Conservation (phyloP, 2,113 vertebrate genomes). For the Aramus guarauna region DNA sequence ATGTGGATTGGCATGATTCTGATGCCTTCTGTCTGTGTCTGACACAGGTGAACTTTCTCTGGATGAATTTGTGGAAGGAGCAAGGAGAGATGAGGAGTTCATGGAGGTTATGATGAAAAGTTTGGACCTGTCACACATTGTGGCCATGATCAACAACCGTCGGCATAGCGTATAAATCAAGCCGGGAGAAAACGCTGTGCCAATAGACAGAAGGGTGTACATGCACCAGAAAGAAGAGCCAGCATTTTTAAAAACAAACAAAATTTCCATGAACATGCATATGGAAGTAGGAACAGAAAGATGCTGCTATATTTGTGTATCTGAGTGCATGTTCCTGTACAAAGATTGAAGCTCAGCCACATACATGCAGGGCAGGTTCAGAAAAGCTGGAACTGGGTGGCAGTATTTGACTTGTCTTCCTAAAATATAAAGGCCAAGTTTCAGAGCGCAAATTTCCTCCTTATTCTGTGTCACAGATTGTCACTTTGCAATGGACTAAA, state of each 20-base stretch:
- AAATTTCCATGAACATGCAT: neutral
- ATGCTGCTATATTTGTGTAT: neutral
- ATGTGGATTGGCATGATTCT: neutral
- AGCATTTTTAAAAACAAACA: neutral
- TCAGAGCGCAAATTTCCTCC: neutral
- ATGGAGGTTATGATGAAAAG: constrained; percentile 92
- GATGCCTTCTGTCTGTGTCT: neutral
- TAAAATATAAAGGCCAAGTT: neutral
- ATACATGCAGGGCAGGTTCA: neutral
- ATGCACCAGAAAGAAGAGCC: neutral
- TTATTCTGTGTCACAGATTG: neutral
- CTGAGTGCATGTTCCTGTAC: neutral
- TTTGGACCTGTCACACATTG: constrained; percentile 86
- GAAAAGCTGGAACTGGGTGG: neutral
- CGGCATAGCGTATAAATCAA: constrained; percentile 76
- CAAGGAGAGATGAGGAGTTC: constrained; percentile 84
- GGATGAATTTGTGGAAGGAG: constrained; percentile 89
- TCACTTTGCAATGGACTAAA: neutral
- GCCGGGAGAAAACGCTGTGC: neutral
- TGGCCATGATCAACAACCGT: constrained; percentile 87
- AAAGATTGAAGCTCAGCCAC: neutral
- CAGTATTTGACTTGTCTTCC: neutral
- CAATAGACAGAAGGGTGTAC: neutral
- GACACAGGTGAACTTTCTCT: constrained; percentile 85
- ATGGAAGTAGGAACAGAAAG: neutral